phyloP scores from a whole-genome alignment of 2,797 vertebrate genomes.

The Buphagus erythrorhynchus region DNA sequence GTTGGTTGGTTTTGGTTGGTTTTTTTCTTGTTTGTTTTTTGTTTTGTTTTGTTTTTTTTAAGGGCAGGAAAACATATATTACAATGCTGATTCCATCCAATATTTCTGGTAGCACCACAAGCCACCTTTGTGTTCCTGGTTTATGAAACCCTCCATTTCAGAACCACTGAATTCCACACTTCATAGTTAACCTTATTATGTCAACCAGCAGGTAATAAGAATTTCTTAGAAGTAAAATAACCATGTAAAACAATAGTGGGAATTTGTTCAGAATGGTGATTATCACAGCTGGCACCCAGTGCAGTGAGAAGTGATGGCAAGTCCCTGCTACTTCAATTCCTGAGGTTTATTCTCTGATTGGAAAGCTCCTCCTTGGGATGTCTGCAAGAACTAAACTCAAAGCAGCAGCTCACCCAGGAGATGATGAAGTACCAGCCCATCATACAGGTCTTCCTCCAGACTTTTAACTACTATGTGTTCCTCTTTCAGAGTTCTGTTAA shows the following conservation, averaged over 20 bases:
- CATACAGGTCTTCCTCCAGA: conserved; percentile 92
- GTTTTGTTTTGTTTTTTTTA: too few species aligned
- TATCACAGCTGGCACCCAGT: neutral
- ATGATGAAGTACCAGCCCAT: conserved; percentile 95
- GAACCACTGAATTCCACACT: neutral
- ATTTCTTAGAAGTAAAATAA: neutral
- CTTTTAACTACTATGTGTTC: conserved; percentile 91
- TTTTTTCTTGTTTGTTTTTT: too few species aligned
- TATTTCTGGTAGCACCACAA: neutral
- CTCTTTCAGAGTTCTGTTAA: conserved; percentile 84
- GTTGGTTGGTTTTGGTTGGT: too few species aligned
- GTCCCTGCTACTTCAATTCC: accelerated
- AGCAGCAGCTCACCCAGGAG: conserved; percentile 85
- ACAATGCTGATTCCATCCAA: neutral
- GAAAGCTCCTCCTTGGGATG: neutral
- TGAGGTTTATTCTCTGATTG: neutral
- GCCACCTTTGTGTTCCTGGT: neutral
- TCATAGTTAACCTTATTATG: neutral
- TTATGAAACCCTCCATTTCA: neutral
- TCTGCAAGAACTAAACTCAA: neutral
- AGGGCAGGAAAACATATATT: neutral
- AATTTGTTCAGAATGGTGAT: neutral
- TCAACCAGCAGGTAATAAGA: neutral
- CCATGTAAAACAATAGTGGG: neutral
- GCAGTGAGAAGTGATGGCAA: neutral